Conservation (phyloP, 2,113 vertebrate genomes). For the Procavia capensis region DNA sequence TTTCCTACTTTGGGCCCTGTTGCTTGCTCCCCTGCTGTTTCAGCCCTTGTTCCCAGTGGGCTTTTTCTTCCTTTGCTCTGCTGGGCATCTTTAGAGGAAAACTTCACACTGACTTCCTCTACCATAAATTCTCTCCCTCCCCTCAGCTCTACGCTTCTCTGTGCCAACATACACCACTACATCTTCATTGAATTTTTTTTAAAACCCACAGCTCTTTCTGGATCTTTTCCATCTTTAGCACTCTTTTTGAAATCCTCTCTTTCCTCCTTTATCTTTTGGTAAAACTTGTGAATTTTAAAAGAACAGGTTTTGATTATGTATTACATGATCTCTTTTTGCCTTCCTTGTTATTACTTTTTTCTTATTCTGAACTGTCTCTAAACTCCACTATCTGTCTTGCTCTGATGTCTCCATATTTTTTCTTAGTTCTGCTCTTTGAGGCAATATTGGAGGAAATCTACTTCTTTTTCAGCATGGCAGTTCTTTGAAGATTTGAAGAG, state of each 20-base stretch:
- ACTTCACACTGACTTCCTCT: conserved; percentile 79
- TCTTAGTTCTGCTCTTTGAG: conserved; percentile 27
- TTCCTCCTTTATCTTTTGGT: conserved; percentile 56
- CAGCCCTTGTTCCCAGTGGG: conserved; percentile 23
- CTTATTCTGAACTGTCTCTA: conserved; percentile 40
- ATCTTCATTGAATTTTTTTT: conserved; percentile 26
- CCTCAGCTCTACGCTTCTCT: conserved; percentile 62
- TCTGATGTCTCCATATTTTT: neutral
- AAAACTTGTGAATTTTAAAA: conserved; percentile 52
- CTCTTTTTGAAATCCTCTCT: conserved; percentile 51
- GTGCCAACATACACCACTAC: conserved; percentile 75
- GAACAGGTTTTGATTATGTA: neutral
- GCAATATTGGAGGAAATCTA: neutral
- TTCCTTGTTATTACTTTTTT: conserved; percentile 38
- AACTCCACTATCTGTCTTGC: neutral
- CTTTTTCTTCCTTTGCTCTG: conserved; percentile 62
- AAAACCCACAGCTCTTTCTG: conserved; percentile 57
- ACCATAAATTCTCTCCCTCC: conserved; percentile 75
- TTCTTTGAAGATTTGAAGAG: conserved; percentile 27
- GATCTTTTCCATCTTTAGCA: conserved; percentile 64
- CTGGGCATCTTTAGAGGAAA: conserved; percentile 80
- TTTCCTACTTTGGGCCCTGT: neutral
- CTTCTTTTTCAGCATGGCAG: conserved; percentile 3
- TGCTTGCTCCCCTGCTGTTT: conserved; percentile 15
- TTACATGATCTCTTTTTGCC: conserved; percentile 53